Conservation (phyloP, 2,797 vertebrate species). For the Eulemur albifrons region DNA sequence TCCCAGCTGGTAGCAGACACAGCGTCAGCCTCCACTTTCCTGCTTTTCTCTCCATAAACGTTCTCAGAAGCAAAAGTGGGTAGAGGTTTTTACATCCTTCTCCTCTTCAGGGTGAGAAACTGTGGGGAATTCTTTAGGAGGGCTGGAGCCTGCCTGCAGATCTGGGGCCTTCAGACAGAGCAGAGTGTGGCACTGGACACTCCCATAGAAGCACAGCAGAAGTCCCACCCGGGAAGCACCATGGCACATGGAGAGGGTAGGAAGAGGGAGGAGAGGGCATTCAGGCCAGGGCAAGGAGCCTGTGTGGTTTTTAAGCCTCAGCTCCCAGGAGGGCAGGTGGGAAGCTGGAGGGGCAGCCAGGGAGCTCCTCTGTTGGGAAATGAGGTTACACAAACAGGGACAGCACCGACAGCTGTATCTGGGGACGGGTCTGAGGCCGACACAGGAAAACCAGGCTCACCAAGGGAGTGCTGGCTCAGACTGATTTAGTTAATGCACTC, state of each 20-base stretch:
- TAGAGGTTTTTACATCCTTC: background rate
- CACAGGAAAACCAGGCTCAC: background rate
- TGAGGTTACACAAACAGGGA: background rate
- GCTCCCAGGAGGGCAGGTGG: background rate
- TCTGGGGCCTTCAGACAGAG: background rate
- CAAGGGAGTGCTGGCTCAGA: background rate
- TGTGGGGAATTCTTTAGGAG: no score
- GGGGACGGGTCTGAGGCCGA: background rate
- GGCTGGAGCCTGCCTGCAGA: background rate
- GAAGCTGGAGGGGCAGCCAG: background rate
- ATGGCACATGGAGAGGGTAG: fast-evolving
- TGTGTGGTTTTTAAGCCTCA: background rate
- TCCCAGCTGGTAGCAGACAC: background rate
- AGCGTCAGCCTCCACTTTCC: background rate
- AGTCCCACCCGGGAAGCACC: background rate
- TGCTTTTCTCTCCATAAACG: background rate
- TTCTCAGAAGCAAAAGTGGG: background rate
- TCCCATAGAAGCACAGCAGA: background rate
- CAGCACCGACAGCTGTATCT: background rate
- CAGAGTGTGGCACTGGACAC: background rate
- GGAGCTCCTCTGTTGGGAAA: background rate
- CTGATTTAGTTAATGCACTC: background rate
- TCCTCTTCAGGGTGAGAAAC: background rate
- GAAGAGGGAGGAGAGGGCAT: background rate
- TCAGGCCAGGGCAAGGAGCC: background rate